Base-by-base conservation (phyloP, 2,797 vertebrate genomes). In the Sorex maritimensis region DNA sequence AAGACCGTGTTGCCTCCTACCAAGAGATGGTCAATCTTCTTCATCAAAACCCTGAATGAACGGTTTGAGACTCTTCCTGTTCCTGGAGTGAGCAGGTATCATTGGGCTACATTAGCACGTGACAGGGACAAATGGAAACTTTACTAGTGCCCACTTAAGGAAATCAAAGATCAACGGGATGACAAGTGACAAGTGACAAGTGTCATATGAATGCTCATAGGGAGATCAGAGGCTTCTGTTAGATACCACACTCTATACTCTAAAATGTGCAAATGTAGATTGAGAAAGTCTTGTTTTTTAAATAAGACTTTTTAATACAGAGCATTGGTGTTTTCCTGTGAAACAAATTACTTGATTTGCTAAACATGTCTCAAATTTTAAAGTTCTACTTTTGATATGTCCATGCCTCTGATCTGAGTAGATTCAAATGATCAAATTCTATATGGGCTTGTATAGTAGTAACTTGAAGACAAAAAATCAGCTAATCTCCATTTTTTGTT, bases 341-440 rank as follows among this genome's bases (percentile, higher is more conserved):
- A 5, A 92, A 73, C 1, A 88, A 41, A 80, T 41, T 1, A 44
- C 74, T 94, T 86, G 15, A 80, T 69, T 79, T 82, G n/a, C 12
- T 86, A 73, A 78, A 63, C 30, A 55, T 63, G 11, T 34, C 2
- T 28, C 23, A 49, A n/a, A 38, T 44, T 84, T 88, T 81, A 95
- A 92, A 73, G 52, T 58, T 2, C 0, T 3, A 52, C 15, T 78
- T 17, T 30, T 13, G 34, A 52, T 38, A 23, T 2, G 15, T 6
- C 41, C 24, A 55, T 73, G 23, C 58, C 3, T 75, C 17, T 71
- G 26, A 69, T 15, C 6, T 34, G 11, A 78, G 10, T 0, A 79
- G 4, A 46, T 75, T 0, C 19, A 79, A 49, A 86, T 58, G 44
- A 68, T 21, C 88, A 71, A 38, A 55, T 34, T 46, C 13, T 44